A percentile compares a stretch with the other conserved stretches of the same genome.
Evolutionary conservation across 2,113 vertebrate genomes (phyloP).

Genomic region (Baryphthengus martii): DNA sequence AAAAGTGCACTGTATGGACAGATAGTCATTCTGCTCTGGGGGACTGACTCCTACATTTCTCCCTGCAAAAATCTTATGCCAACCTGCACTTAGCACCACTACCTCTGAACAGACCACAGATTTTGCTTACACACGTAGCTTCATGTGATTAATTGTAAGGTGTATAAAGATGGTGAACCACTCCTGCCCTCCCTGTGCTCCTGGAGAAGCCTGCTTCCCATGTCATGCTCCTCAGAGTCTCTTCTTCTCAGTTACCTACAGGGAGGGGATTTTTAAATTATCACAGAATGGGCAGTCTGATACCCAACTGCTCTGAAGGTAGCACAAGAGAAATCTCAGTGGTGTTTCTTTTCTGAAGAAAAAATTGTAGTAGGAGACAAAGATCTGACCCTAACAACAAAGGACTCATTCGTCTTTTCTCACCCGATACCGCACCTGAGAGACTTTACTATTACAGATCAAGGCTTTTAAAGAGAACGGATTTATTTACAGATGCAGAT

Average conservation of each 20-base stretch:
- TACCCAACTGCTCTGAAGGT: neutral
- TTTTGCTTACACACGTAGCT: neutral
- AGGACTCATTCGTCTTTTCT: neutral
- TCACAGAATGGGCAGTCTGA: neutral
- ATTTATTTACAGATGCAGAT: neutral
- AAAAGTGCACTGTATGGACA: neutral
- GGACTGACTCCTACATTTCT: rapidly evolving
- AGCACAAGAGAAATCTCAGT: neutral
- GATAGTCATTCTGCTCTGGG: neutral
- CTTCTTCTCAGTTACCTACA: neutral
- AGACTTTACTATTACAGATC: neutral
- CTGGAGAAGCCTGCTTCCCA: neutral
- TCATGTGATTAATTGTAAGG: neutral
- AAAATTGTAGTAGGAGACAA: neutral
- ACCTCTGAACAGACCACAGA: neutral
- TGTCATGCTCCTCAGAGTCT: neutral
- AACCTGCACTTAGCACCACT: neutral
- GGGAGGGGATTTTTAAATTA: neutral
- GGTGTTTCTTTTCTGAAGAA: neutral
- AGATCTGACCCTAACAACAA: neutral
- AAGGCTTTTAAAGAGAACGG: neutral
- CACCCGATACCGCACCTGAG: neutral
- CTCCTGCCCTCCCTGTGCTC: neutral
- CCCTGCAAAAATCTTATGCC: neutral
- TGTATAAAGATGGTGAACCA: neutral